phyloP scores from a whole-genome alignment of 2,113 vertebrate species.

The Gorsachius goisagi region DNA sequence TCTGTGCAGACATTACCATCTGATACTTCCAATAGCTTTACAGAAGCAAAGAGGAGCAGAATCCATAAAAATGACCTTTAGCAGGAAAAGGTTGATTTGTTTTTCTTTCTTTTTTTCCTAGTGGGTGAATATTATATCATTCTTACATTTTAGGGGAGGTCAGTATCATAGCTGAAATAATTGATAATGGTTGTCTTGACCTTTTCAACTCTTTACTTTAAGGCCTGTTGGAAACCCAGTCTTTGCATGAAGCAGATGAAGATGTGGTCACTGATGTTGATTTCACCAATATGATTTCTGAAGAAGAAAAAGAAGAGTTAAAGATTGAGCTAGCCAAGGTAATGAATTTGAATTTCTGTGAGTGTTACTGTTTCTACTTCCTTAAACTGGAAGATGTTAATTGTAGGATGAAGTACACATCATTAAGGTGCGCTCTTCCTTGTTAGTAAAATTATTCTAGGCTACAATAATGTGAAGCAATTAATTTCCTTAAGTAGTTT shows the following conservation, averaged over 20 bases:
- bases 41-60: neutral
- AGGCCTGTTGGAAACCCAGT: slow-evolving; percentile 89
- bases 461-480: neutral
- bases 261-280: slow-evolving; percentile 82
- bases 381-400: neutral
- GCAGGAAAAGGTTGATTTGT: neutral
- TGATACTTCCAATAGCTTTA: neutral
- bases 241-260: slow-evolving; percentile 85
- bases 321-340: slow-evolving; percentile 88
- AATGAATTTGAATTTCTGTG: slow-evolving; percentile 21
- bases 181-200: neutral
- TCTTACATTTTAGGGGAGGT: neutral
- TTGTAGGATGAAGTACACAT: neutral
- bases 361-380: neutral
- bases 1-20: neutral
- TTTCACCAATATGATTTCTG: slow-evolving; percentile 81
- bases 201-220: slow-evolving; percentile 18
- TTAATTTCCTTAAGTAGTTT: neutral
- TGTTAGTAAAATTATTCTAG: neutral
- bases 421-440: neutral
- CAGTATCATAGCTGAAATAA: neutral
- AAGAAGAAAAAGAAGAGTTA: slow-evolving; percentile 92
- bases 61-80: neutral
- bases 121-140: neutral
- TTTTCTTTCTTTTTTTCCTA: neutral